A percentile compares a stretch with the other conserved stretches of the same genome.
phyloP scores from a whole-genome alignment of 2,113 vertebrate species.

The Oreocharis arfaki region DNA sequence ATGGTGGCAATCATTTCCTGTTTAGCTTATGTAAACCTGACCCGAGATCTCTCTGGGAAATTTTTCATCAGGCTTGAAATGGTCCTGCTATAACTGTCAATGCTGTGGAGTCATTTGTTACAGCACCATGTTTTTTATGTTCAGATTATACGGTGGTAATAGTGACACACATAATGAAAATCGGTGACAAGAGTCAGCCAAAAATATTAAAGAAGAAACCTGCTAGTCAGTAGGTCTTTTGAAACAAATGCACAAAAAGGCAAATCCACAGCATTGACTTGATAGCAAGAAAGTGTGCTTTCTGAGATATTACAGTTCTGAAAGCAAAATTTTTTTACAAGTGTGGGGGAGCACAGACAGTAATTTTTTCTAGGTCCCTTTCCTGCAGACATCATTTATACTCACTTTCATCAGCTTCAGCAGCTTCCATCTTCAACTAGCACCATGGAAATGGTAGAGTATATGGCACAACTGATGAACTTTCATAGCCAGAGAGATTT shows the following conservation, averaged over 20 bases:
- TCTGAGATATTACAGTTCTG: not conserved
- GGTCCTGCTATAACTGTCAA: conserved; percentile 75
- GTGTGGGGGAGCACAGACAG: not conserved
- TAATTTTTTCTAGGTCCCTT: not conserved
- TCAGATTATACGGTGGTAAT: conserved; percentile 75
- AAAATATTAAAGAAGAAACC: conserved; percentile 51
- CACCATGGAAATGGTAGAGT: not conserved
- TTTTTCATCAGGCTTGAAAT: conserved; percentile 75
- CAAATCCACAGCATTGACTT: not conserved
- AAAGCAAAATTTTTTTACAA: not conserved
- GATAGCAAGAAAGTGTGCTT: conserved; percentile 4
- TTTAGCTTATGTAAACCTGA: conserved; percentile 76
- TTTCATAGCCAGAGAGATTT: not conserved
- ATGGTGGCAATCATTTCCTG: conserved; percentile 72
- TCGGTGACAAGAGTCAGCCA: conserved; percentile 40
- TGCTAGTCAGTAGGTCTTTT: conserved; percentile 22
- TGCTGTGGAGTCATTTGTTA: conserved; percentile 75
- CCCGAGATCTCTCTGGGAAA: conserved; percentile 68
- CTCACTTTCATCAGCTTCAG: not conserved
- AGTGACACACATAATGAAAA: conserved; percentile 75
- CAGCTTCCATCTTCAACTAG: not conserved
- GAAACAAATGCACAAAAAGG: not conserved
- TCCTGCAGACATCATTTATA: not conserved
- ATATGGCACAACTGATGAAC: not conserved
- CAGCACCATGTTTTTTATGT: conserved; percentile 73